Conservation (phyloP, 1,140 invertebrate species). For the Calephelis nemesis region DNA sequence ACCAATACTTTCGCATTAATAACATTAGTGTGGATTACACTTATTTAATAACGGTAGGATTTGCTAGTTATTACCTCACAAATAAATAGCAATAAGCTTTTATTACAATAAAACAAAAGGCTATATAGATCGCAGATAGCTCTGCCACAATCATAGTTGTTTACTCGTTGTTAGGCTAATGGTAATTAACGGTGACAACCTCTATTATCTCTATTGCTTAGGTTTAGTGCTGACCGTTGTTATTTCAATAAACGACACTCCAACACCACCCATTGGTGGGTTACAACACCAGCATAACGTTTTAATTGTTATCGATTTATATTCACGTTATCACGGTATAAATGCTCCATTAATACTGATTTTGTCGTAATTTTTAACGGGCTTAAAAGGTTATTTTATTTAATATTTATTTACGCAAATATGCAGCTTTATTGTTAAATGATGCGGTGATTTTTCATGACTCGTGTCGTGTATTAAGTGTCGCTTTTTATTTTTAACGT, state of each 20-base stretch:
- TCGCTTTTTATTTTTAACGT: constrained; percentile 17
- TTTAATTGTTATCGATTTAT: constrained; percentile 28
- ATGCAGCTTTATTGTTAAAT: constrained; percentile 17
- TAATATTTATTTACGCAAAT: constrained; percentile 17
- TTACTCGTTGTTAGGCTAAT: constrained; percentile 44
- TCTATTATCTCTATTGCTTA: constrained; percentile 42
- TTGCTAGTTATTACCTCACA: background rate
- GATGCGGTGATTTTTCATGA: constrained; percentile 17
- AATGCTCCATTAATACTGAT: constrained; percentile 19
- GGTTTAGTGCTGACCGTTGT: constrained; percentile 37
- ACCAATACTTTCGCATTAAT: no score
- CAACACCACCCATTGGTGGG: background rate
- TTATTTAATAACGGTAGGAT: no score
- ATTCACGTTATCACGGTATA: constrained; percentile 8
- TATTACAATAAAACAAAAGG: constrained; percentile 30
- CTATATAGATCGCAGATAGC: constrained; percentile 26
- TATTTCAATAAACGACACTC: constrained; percentile 39
- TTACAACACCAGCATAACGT: constrained; percentile 24
- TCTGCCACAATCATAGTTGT: constrained; percentile 44
- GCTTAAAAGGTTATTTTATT: constrained; percentile 16
- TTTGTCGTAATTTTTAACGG: constrained; percentile 18
- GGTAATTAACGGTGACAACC: constrained; percentile 40
- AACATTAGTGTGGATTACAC: no score
- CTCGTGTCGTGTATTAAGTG: constrained; percentile 10
- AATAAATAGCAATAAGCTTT: constrained; percentile 12